Conservation (phyloP, 1,140 invertebrate species). For the Odontomachus brunneus region DNA sequence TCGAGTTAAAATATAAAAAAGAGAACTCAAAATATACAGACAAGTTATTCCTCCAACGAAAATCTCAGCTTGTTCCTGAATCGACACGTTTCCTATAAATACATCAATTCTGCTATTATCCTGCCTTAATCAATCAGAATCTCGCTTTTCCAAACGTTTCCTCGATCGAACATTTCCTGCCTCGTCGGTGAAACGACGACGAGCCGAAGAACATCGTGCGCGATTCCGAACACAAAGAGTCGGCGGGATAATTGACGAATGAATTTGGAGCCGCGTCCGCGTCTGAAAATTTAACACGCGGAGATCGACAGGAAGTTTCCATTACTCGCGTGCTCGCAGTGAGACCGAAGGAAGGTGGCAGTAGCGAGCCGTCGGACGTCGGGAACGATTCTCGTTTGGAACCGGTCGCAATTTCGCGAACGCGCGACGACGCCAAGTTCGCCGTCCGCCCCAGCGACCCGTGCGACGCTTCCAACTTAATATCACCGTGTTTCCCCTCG, state of each 20-base stretch:
- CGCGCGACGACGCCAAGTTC: slow-evolving; percentile 41
- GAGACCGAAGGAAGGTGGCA: background rate
- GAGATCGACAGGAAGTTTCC: slow-evolving; percentile 29
- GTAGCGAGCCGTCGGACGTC: slow-evolving; percentile 41
- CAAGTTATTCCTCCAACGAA: too few species aligned
- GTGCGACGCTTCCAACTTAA: slow-evolving; percentile 34
- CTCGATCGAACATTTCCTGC: background rate
- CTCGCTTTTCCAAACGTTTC: background rate
- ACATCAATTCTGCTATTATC: too few species aligned
- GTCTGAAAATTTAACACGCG: slow-evolving; percentile 19
- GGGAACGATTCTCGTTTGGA: slow-evolving; percentile 47
- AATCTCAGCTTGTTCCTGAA: too few species aligned
- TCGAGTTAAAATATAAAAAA: too few species aligned
- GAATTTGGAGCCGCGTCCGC: slow-evolving; percentile 11
- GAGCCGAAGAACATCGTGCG: background rate
- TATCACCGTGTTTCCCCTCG: slow-evolving; percentile 34
- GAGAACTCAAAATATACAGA: too few species aligned
- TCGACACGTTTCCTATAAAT: too few species aligned
- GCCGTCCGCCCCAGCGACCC: background rate
- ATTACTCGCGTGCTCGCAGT: slow-evolving; percentile 1
- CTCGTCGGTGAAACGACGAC: background rate
- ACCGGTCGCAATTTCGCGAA: slow-evolving; percentile 46
- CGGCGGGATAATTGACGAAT: slow-evolving; percentile 21
- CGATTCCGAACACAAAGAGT: background rate
- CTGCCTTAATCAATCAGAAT: too few species aligned